Evolutionary conservation across 2,888 invertebrate genomes (phyloP).

Genomic region (Boloria selene): DNA sequence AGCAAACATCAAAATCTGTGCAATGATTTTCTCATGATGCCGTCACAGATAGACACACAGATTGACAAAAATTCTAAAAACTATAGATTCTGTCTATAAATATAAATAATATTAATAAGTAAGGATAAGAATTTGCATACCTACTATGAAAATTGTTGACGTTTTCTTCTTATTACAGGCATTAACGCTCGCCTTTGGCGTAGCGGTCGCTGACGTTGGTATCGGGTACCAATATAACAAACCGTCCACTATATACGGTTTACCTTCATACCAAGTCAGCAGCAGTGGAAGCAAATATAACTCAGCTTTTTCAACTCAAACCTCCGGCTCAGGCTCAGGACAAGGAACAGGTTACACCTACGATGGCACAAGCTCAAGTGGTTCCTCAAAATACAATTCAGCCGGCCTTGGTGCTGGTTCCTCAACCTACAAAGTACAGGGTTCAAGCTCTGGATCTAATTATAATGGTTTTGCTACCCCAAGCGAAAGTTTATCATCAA

Average conservation of each 20-base stretch:
- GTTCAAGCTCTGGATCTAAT: constrained; percentile 25
- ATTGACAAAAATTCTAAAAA: no score
- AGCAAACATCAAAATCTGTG: no score
- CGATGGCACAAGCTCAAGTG: constrained; percentile 18
- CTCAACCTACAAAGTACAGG: constrained; percentile 4
- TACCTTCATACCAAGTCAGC: constrained; percentile 58
- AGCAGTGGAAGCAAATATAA: constrained; percentile 41
- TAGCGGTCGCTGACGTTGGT: constrained; percentile 62
- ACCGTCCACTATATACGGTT: constrained; percentile 69
- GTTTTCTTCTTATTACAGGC: constrained; percentile 50
- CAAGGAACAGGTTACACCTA: constrained; percentile 25
- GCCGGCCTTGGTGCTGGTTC: constrained; percentile 9
- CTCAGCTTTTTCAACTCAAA: constrained; percentile 21
- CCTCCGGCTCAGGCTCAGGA: constrained; percentile 8
- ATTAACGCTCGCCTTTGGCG: constrained; percentile 54
- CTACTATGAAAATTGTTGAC: background rate
- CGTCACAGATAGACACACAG: no score
- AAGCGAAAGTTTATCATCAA: constrained; percentile 11
- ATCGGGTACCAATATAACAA: constrained; percentile 70
- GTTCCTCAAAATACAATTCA: constrained; percentile 21
- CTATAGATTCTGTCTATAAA: no score
- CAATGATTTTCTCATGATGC: no score
- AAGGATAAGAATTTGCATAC: no score
- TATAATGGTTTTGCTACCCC: constrained; percentile 22
- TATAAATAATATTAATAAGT: no score